These are phyloP conservation scores for Sebastes vulpes DNA, from an alignment of 2,797 vertebrate genomes.

Conservation along the genomic window DNA sequence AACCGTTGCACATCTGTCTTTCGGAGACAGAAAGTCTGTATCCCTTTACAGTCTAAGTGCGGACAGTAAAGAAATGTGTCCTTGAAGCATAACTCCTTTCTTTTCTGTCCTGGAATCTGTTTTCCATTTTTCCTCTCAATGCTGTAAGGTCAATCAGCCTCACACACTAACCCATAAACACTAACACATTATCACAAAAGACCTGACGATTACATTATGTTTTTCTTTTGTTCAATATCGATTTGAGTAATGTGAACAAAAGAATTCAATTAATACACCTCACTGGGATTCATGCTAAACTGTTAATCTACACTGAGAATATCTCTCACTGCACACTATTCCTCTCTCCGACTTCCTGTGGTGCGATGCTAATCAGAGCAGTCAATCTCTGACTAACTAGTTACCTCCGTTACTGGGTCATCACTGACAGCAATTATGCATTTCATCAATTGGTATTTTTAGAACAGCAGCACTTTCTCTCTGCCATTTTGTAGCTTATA, in stretches of 20 bases:
- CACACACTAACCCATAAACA: background rate
- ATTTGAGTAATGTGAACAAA: background rate
- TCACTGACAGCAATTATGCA: background rate
- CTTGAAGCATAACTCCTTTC: conserved; percentile 1
- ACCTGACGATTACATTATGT: background rate
- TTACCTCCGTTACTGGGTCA: conserved; percentile 17
- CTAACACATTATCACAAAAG: background rate
- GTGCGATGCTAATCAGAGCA: conserved; percentile 6
- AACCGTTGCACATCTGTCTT: conserved; percentile 28
- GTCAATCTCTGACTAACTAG: conserved; percentile 21
- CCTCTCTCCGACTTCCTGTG: background rate
- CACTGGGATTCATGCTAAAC: background rate
- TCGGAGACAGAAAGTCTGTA: conserved; percentile 8
- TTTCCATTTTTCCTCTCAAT: background rate
- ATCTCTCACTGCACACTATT: background rate
- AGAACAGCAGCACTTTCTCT: background rate
- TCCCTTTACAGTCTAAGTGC: background rate
- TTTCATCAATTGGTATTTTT: conserved; percentile 25
- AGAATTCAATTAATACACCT: background rate
- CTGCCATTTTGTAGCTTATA: background rate
- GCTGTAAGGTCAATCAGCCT: background rate
- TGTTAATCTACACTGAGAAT: background rate
- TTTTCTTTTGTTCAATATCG: background rate
- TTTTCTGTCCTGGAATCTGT: background rate
- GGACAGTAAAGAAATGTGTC: background rate